Percentiles rank a stretch among this genome's conserved stretches.
Evolutionary conservation across 2,797 vertebrate genomes (phyloP).

Genomic region (Poecilia wingei): DNA sequence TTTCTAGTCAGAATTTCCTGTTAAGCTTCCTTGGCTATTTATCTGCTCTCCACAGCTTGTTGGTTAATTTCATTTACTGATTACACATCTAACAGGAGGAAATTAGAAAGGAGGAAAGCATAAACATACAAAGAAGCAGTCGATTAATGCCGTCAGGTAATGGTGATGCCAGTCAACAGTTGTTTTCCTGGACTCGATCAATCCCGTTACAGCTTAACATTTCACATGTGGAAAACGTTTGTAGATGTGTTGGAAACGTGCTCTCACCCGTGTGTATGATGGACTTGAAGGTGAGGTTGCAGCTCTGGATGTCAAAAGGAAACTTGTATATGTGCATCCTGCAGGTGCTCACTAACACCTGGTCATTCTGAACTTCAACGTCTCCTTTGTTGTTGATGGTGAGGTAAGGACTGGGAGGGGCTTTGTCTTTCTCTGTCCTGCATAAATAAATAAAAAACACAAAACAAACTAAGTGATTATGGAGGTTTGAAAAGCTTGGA

Average conservation of each 20-base stretch:
- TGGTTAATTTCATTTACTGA: not conserved
- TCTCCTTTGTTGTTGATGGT: constrained; percentile 49
- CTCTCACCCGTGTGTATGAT: constrained; percentile 55
- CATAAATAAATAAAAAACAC: not conserved
- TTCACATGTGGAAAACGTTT: not conserved
- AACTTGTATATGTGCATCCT: constrained; percentile 69
- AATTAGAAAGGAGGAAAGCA: not conserved
- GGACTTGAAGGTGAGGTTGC: constrained; percentile 70
- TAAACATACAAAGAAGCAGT: not conserved
- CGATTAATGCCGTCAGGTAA: not conserved
- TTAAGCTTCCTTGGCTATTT: not conserved
- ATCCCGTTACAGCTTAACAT: not conserved
- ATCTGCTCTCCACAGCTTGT: not conserved
- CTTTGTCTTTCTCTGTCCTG: constrained; percentile 73
- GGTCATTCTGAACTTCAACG: constrained; percentile 53
- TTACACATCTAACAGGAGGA: not conserved
- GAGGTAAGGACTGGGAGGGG: constrained; percentile 59
- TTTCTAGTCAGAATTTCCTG: not conserved
- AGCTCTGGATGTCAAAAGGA: constrained; percentile 73
- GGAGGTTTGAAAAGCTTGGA: not conserved
- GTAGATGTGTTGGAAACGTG: not conserved
- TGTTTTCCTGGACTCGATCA: not conserved
- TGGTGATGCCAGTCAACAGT: not conserved
- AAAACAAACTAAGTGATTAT: not conserved
- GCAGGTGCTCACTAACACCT: constrained; percentile 72